phyloP scores from a whole-genome alignment of 2,888 invertebrate genomes.

The Tetranychus piercei region DNA sequence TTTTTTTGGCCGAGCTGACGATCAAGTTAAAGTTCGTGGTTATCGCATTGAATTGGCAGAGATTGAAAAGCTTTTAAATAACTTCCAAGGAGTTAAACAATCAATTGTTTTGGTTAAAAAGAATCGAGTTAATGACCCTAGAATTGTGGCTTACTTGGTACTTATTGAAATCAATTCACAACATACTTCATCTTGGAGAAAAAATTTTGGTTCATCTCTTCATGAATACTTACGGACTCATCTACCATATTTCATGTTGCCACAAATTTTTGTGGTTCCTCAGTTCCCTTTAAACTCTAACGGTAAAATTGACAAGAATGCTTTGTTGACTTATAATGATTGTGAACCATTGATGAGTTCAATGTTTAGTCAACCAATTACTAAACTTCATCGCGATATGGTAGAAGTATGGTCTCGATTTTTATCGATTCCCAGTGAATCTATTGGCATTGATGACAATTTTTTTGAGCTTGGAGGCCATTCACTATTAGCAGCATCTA shows the following conservation, averaged over 20 bases:
- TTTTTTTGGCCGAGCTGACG: background rate
- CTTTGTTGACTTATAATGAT: background rate
- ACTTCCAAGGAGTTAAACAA: background rate
- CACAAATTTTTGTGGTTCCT: background rate
- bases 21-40: background rate
- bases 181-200: background rate
- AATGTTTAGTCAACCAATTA: background rate
- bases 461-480: background rate
- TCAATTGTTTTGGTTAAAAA: background rate
- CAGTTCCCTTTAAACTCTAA: background rate
- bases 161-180: background rate
- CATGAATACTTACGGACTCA: background rate
- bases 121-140: background rate
- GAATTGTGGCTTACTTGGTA: background rate
- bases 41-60: background rate
- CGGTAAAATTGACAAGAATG: background rate
- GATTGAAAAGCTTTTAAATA: background rate
- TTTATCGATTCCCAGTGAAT: background rate
- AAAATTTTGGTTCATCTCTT: background rate
- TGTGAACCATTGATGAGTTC: background rate
- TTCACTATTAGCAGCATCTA: background rate
- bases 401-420: background rate
- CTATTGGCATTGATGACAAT: background rate
- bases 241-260: background rate
- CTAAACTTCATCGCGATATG: background rate